Conservation (phyloP, 2,113 vertebrate species). For the Micronisus gabar region DNA sequence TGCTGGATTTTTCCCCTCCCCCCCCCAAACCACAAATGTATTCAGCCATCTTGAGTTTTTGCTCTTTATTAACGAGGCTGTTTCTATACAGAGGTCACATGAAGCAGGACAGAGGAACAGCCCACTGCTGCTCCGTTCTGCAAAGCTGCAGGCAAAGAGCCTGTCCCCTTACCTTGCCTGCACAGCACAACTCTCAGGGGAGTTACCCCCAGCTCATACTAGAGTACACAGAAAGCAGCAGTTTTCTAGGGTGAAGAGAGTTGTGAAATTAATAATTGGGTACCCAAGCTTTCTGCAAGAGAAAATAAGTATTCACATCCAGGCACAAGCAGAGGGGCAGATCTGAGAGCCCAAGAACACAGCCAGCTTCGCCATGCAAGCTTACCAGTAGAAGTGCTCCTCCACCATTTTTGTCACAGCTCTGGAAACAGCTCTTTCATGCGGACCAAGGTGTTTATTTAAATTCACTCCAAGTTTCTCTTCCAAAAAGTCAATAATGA, state of each 20-base stretch:
- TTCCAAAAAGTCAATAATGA: slow-evolving; percentile 96
- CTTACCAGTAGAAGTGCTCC: slow-evolving; percentile 96
- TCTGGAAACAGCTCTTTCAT: slow-evolving; percentile 89
- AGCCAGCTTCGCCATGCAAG: background rate
- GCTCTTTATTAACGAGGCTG: background rate
- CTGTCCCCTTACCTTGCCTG: background rate
- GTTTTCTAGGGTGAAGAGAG: background rate
- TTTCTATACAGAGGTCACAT: rapidly evolving
- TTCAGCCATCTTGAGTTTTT: background rate
- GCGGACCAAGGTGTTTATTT: slow-evolving; percentile 86
- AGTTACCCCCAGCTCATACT: background rate
- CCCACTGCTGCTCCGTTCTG: background rate
- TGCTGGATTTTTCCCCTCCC: background rate
- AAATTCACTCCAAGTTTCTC: slow-evolving; percentile 94
- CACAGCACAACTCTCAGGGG: background rate
- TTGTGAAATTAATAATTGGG: background rate
- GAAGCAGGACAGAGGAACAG: background rate
- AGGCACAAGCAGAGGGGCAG: background rate
- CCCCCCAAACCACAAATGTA: background rate
- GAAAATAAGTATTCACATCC: background rate
- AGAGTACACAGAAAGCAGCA: background rate
- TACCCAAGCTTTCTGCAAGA: background rate
- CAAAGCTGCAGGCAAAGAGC: background rate
- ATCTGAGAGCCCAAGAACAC: background rate
- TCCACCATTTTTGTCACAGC: slow-evolving; percentile 95